phyloP scores from a whole-genome alignment of 2,113 vertebrate genomes.

The Nettapus auritus region DNA sequence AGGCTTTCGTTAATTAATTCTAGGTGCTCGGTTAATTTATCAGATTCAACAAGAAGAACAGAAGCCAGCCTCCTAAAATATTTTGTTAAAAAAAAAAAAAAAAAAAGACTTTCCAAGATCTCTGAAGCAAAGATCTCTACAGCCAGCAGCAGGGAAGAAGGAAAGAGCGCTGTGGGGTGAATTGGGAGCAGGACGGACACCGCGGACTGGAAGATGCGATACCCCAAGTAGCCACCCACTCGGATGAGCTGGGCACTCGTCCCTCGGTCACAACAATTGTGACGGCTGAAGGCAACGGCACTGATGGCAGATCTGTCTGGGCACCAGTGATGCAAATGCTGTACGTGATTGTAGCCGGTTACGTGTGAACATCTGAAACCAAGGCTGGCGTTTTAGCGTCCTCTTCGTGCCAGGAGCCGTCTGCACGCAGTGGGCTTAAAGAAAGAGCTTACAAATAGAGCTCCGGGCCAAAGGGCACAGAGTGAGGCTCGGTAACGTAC shows the following conservation, averaged over 20 bases:
- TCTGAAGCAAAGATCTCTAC: background rate
- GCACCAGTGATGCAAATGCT: no score
- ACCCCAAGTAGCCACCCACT: background rate
- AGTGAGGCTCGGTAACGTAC: background rate
- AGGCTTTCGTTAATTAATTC: no score
- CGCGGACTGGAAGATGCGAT: rapidly evolving
- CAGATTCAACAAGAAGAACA: background rate
- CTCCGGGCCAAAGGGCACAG: background rate
- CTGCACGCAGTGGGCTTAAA: rapidly evolving
- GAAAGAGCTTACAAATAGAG: background rate
- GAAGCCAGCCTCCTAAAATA: background rate
- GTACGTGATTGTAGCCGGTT: rapidly evolving
- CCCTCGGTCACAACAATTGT: background rate
- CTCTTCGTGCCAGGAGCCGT: background rate
- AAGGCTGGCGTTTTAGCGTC: rapidly evolving
- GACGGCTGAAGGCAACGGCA: background rate
- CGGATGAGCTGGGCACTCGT: rapidly evolving
- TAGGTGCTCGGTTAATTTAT: background rate
- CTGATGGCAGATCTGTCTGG: background rate
- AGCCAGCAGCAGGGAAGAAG: background rate
- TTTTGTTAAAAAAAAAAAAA: background rate
- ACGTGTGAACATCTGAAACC: background rate
- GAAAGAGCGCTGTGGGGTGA: background rate
- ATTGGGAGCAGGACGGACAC: background rate
- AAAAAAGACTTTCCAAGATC: background rate